Percentiles rank a stretch among this genome's conserved stretches.
phyloP scores from a whole-genome alignment of 1,140 invertebrate species.

The Microplitis mediator region DNA sequence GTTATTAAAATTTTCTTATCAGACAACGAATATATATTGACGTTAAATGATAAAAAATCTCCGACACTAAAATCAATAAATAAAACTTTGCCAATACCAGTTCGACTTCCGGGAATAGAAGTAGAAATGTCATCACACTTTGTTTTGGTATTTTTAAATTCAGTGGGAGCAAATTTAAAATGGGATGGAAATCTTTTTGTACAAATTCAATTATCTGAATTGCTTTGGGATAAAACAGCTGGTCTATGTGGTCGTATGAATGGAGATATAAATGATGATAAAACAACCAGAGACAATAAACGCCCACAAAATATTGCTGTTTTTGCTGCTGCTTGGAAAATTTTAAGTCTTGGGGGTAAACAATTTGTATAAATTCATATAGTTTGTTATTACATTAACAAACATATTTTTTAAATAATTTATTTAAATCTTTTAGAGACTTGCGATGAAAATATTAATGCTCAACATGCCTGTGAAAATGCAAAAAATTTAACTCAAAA shows the following conservation, averaged over 20 bases:
- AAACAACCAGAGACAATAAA: conserved; percentile 67
- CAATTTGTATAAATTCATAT: conserved; percentile 19
- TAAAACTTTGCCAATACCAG: conserved; percentile 68
- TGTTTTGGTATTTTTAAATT: conserved; percentile 71
- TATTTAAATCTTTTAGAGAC: conserved; percentile 61
- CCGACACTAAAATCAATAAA: conserved; percentile 33
- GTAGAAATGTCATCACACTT: conserved; percentile 73
- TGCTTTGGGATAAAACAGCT: conserved; percentile 77
- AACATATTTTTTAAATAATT: conserved; percentile 8
- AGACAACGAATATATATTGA: conserved; percentile 70
- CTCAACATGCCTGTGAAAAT: conserved; percentile 60
- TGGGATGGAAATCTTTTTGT: conserved; percentile 70
- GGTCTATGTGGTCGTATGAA: conserved; percentile 83
- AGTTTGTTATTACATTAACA: neutral
- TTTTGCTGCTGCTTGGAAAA: conserved; percentile 72
- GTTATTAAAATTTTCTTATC: conserved; percentile 71
- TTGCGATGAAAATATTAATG: conserved; percentile 66
- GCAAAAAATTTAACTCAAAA: conserved; percentile 53
- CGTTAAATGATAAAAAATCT: conserved; percentile 30
- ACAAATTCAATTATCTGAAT: conserved; percentile 69
- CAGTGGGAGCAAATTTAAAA: conserved; percentile 72
- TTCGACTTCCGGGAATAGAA: conserved; percentile 69
- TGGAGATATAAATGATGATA: conserved; percentile 73
- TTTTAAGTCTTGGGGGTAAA: conserved; percentile 69
- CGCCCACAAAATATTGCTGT: conserved; percentile 58